These are phyloP conservation scores for Lasioglossum pauxillum DNA, from an alignment of 2,888 invertebrate species.

Conservation along the genomic window DNA sequence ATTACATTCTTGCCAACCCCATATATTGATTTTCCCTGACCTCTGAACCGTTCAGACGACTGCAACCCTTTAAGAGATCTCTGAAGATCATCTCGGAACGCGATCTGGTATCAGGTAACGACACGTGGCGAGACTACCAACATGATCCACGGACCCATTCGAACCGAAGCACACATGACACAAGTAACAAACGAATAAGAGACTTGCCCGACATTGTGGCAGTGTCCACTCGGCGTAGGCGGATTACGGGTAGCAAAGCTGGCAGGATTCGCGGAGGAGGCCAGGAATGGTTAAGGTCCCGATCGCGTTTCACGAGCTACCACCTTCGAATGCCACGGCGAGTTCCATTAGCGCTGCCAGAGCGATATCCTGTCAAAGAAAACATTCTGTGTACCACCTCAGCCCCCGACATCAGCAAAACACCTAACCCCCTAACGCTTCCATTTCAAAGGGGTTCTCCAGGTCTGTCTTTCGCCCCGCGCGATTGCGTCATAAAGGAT, in stretches of 20 bases:
- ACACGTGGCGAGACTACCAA: background rate
- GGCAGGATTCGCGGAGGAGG: constrained; percentile 19
- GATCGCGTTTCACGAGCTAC: constrained; percentile 84
- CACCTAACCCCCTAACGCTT: constrained; percentile 39
- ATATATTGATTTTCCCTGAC: background rate
- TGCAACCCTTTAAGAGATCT: background rate
- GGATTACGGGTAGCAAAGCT: constrained; percentile 65
- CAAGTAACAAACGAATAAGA: background rate
- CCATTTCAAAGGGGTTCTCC: constrained; percentile 66
- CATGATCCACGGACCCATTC: background rate
- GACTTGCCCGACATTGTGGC: background rate
- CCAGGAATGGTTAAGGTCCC: constrained; percentile 69
- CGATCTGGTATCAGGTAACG: background rate
- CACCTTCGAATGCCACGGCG: constrained; percentile 81
- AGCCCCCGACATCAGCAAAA: constrained; percentile 56
- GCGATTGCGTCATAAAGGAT: constrained; percentile 73
- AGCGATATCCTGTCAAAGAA: constrained; percentile 76
- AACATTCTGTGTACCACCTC: constrained; percentile 65
- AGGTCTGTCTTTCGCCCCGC: constrained; percentile 10
- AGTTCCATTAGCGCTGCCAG: constrained; percentile 79
- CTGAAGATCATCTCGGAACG: background rate
- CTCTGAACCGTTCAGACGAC: background rate
- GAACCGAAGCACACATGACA: background rate
- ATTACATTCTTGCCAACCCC: no score
- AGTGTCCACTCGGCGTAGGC: constrained; percentile 72